Evolutionary conservation across 92 coral and sea anemone species (phyloP), one percentile per base, ranked within the genome.

Genomic region (Porites cylindrica): DNA sequence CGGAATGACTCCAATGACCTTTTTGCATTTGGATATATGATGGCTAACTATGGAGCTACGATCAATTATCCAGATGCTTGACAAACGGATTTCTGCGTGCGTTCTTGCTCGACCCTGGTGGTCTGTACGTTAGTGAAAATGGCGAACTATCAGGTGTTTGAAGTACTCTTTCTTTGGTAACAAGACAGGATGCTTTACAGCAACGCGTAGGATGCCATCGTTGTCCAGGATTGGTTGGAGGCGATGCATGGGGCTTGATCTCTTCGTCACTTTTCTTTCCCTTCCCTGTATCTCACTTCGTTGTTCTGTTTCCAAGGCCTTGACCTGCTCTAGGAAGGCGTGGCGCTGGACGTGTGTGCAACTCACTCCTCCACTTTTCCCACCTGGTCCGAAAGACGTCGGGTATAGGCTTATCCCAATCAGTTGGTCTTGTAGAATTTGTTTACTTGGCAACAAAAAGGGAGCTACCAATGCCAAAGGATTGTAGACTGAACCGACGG

Each of bases 381-480:
- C 5, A 38, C 47, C 77, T 60, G 21, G 17, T 43, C 54, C 26
- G 77, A 38, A 17, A 26, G 6, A 18, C 67, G 14, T 75, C 88
- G 9, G 75, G 86, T 21, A 90, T 64, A 56, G 66, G 70, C 32
- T 79, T 86, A 53, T 85, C 90, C 79, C 90, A 79, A 53, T 50
- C 79, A 20, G 66, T 21, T 16, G 61, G 58, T 79, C 90, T 85
- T 90, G 90, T 10, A 90, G 84, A 24, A 38, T 38, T 38, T 38
- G 47, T 38, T 38, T 38, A 38, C 47, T 4, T 38, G 47, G 5
- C 47, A 38, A 38, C 47, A 90, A 43, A 90, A 43, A 73, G 11
- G 84, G 84, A 18, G 88, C 62, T 10, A 82, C 86, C 38, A 89
- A 75, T 1, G 84, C 88, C 13, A 89, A 32, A 6, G 88, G 92